Evolutionary conservation across 2,797 vertebrate genomes (phyloP), one percentile per base, ranked within the genome.

Genomic region (Clarias laeviceps): DNA sequence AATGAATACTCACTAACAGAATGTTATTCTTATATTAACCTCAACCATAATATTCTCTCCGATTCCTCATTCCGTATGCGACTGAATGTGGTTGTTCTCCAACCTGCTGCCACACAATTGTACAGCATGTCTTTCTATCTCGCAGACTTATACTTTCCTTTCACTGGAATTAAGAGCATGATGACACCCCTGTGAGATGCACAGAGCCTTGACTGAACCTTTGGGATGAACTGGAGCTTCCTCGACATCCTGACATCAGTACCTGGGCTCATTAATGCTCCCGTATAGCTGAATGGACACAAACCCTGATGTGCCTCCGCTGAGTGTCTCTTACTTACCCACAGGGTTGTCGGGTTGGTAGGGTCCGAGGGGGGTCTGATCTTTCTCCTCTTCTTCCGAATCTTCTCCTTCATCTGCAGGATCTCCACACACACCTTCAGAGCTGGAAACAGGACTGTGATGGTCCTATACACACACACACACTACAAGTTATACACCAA

Each of bases 321-420:
- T 2, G 4, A 15, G 37, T 5, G 22, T 27, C 24, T 57, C 15
- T 11, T 34, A 80, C 89, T 88, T 87, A 91, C 90, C 91, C 59
- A 90, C 88, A 17, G 82, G 86, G 57, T 83, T 88, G 73, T 89
- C 83, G n/a, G 91, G 79, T 57, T 91, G 82, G 72, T 87, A 87
- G 9, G 91, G 88, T 18, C 84, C 89, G 27, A 91, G 86, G 7
- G 87, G 82, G n/a, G 22, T 77, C 54, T 80, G 68, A 32, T 86
- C 80, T 72, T 84, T 65, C 64, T 83, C 56, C 24, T 83, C 61
- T 17, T 84, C 82, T 34, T 89, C 89, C 2, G 70, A 88, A 73
- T 73, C 59, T 78, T 72, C 79, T 45, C 56, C 59, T 18, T 90
- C 85, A 12, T n/a, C 59, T 17, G 74, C 79, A 24, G 82, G 87